Conservation (phyloP, 2,797 vertebrate species). For the Enteromius argenteus region DNA sequence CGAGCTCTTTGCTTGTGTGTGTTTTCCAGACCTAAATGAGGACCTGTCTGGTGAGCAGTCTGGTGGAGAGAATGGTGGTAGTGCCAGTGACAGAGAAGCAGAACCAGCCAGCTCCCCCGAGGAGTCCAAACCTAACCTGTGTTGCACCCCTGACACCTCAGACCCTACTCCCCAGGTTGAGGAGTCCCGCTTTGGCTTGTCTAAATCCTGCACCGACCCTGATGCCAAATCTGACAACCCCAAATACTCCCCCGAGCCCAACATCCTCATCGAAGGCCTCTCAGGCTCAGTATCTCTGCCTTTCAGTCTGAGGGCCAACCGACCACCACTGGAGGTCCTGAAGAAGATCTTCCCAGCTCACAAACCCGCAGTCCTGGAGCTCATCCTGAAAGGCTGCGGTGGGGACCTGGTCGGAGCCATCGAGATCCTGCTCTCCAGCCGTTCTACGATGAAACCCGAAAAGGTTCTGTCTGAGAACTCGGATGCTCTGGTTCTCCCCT, state of each 20-base stretch:
- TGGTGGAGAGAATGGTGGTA: conserved; percentile 82
- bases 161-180: conserved; percentile 84
- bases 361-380: conserved; percentile 92
- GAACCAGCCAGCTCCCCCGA: conserved; percentile 90
- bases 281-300: conserved; percentile 90
- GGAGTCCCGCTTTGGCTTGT: conserved; percentile 79
- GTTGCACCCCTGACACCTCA: conserved; percentile 88
- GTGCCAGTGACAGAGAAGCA: conserved; percentile 90
- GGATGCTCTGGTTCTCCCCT: conserved; percentile 84
- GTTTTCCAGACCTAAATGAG: conserved; percentile 81
- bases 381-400: conserved; percentile 93
- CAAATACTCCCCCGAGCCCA: conserved; percentile 84
- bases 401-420: conserved; percentile 96
- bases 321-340: conserved; percentile 93
- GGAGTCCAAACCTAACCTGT: conserved; percentile 84
- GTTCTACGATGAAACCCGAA: conserved; percentile 77
- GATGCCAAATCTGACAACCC: conserved; percentile 83
- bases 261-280: conserved; percentile 89
- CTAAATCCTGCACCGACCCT: conserved; percentile 79
- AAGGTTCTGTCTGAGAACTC: conserved; percentile 77
- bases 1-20: neutral
- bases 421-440: conserved; percentile 94
- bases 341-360: conserved; percentile 96
- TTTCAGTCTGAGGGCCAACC: conserved; percentile 90
- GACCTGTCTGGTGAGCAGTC: conserved; percentile 84